These are phyloP conservation scores for Rhopalosiphum padi DNA, from an alignment of 1,140 invertebrate species.

Conservation along the genomic window DNA sequence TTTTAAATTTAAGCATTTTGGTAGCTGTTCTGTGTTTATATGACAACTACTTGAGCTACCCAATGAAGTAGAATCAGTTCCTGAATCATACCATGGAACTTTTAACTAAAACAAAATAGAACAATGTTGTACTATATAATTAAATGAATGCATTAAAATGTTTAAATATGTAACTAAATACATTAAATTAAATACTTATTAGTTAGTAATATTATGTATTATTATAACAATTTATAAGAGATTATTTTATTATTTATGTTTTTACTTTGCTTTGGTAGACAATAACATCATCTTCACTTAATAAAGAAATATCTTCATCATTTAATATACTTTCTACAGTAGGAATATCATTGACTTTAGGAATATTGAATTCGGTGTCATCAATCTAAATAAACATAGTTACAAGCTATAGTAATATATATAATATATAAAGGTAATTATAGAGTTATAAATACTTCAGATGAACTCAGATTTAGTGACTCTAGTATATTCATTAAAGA, in stretches of 20 bases:
- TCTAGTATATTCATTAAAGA: conserved; percentile 33
- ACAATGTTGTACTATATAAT: neutral
- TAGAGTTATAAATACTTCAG: conserved; percentile 24
- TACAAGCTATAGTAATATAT: neutral
- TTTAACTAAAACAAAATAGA: conserved; percentile 32
- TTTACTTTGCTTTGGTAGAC: conserved; percentile 62
- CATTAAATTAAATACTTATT: too few species aligned
- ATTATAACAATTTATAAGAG: neutral
- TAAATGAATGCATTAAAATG: neutral
- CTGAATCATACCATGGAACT: conserved; percentile 47
- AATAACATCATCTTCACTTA: conserved; percentile 68
- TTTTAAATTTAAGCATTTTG: conserved; percentile 34
- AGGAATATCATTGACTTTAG: conserved; percentile 77
- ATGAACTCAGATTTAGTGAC: conserved; percentile 13
- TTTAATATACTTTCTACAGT: conserved; percentile 86
- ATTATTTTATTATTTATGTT: conserved; percentile 62
- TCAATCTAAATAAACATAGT: conserved; percentile 69
- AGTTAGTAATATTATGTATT: neutral
- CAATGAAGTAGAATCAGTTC: conserved; percentile 63
- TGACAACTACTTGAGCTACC: conserved; percentile 61
- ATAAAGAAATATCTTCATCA: conserved; percentile 72
- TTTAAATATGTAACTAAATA: neutral
- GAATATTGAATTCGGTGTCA: conserved; percentile 84
- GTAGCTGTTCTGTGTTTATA: neutral
- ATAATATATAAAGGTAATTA: neutral